Percentiles rank a stretch among this genome's conserved stretches.
phyloP scores from a whole-genome alignment of 1,140 invertebrate genomes.

The Nymphalis io region DNA sequence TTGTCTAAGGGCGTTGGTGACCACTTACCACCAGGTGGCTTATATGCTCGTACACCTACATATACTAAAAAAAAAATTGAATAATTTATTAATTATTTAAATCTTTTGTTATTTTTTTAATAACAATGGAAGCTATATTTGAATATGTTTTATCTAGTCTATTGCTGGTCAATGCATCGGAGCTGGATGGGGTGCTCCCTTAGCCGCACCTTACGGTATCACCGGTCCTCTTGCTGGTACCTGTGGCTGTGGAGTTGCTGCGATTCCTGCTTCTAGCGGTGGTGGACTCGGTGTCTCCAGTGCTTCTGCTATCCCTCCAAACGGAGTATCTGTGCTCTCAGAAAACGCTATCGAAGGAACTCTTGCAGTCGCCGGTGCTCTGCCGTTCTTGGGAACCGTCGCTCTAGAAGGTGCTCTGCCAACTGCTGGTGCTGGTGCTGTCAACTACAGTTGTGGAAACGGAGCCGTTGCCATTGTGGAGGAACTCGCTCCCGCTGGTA shows the following conservation, averaged over 20 bases:
- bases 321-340: constrained; percentile 10
- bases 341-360: not conserved
- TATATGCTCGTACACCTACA: too few relatives aligned
- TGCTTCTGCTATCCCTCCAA: not conserved
- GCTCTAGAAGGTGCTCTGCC: constrained; percentile 45
- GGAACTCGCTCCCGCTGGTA: constrained; percentile 18
- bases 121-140: too few relatives aligned
- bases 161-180: constrained; percentile 32
- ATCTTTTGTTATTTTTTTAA: too few relatives aligned
- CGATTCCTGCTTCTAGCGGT: not conserved
- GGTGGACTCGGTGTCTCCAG: constrained; percentile 11
- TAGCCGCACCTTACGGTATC: constrained; percentile 13
- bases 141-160: constrained; percentile 24
- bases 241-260: not conserved
- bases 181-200: not conserved
- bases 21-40: too few relatives aligned
- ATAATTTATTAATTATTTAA: too few relatives aligned
- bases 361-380: not conserved
- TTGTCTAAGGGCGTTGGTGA: too few relatives aligned
- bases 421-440: constrained; percentile 27
- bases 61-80: too few relatives aligned
- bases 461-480: constrained; percentile 45
- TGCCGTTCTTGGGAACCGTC: constrained; percentile 36
- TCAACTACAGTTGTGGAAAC: constrained; percentile 46
- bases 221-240: constrained; percentile 1